A percentile compares a stretch with the other conserved stretches of the same genome.
Conservation (phyloP, 2,113 vertebrate species). For the Noctilio leporinus region DNA sequence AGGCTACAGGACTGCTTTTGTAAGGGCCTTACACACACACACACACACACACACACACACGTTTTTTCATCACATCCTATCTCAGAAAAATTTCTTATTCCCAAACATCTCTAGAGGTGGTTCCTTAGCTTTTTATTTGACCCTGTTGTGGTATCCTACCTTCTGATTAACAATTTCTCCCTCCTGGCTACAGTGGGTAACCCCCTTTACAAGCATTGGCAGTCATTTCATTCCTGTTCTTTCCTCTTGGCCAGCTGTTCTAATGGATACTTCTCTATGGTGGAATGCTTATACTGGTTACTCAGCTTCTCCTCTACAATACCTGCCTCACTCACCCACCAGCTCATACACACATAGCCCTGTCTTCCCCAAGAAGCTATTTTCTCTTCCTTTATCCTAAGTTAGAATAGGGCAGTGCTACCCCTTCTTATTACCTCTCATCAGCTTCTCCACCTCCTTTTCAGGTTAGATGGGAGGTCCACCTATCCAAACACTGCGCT, state of each 20-base stretch:
- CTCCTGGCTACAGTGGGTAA: neutral
- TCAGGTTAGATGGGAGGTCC: conserved; percentile 23
- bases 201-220: neutral
- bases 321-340: neutral
- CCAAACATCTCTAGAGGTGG: neutral
- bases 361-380: neutral
- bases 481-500: neutral
- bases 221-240: neutral
- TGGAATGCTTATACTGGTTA: neutral
- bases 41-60: neutral
- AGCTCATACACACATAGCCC: neutral
- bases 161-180: neutral
- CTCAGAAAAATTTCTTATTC: neutral
- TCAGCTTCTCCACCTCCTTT: conserved; percentile 20
- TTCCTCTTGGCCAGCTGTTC: neutral
- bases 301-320: neutral
- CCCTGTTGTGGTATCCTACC: neutral
- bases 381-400: neutral
- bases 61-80: neutral
- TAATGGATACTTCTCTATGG: neutral
- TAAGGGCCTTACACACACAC: neutral
- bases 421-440: neutral
- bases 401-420: neutral
- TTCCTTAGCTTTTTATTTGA: conserved; percentile 18
- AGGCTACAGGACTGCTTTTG: neutral